Base-by-base conservation (phyloP, 2,113 vertebrate genomes). In the Sinosuthora webbiana region DNA sequence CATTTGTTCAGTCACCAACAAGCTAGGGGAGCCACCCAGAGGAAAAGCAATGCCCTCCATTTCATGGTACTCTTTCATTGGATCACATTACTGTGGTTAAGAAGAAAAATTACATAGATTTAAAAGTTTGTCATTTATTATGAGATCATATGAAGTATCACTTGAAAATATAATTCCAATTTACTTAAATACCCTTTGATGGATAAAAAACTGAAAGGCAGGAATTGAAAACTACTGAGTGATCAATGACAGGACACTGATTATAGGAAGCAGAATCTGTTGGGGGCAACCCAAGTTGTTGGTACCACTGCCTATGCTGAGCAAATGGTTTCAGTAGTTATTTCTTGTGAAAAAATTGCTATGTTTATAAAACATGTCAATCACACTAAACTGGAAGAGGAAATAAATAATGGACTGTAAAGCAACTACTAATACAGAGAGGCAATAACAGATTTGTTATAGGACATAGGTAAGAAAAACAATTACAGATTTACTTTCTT, bases 311-410 rank as follows among this genome's bases (percentile, higher is more conserved):
- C 7, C 53, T 60, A 19, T 37, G 18, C 57, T 22, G 14, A 31
- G 5, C 33, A 10, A 91, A 76, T 53, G 35, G 10, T 63, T 81
- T 83, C 49, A 33, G 31, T 39, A 82, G 12, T 30, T 52, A 30
- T 37, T 87, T 71, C 6, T 42, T 59, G 22, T 9, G 11, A 9
- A 77, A 82, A 82, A 73, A 68, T 50, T 3, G 6, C 16, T 15
- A 23, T 2, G 2, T 80, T 76, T 65, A 63, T 75, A 50, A 89
- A 71, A 68, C 4, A 3, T 2, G 1, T 22, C 0, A 1, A 31
- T 73, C 74, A 56, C 21, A 15, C 17, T 68, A 62, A 91, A 84
- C 27, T 57, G 15, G 5, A 78, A 65, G 19, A 74, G 9, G 50
- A 82, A 84, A 63, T 28, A 59, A 81, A 57, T 76, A 89, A 49